A percentile compares a stretch with the other conserved stretches of the same genome.
phyloP scores from a whole-genome alignment of 2,113 vertebrate genomes.

The Ondatra zibethicus region DNA sequence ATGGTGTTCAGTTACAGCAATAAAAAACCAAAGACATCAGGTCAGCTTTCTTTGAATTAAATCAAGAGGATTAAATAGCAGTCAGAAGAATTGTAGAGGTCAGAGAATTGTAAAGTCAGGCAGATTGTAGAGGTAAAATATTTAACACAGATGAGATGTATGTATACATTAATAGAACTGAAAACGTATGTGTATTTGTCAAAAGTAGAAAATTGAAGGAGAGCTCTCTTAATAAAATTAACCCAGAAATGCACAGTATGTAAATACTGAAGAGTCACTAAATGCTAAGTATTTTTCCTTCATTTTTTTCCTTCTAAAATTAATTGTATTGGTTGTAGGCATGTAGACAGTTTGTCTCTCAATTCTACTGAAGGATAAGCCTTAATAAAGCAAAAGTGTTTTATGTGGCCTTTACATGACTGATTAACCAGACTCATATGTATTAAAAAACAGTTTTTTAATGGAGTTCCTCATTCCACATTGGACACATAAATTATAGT shows the following conservation, averaged over 20 bases:
- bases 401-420: background rate
- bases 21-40: background rate
- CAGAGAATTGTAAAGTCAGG: too few species aligned
- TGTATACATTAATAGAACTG: background rate
- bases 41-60: background rate
- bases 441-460: background rate
- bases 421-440: background rate
- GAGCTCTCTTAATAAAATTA: background rate
- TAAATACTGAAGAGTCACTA: background rate
- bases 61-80: background rate
- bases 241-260: background rate
- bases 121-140: background rate
- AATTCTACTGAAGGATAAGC: background rate
- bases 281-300: background rate
- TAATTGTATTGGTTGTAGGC: background rate
- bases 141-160: background rate
- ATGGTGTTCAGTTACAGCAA: too few species aligned
- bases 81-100: background rate
- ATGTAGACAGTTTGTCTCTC: background rate
- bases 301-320: background rate
- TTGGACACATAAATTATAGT: background rate
- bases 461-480: background rate
- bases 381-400: background rate
- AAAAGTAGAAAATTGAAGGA: background rate
- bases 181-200: background rate